Evolutionary conservation across 1,140 invertebrate species (phyloP), one percentile per base, ranked within the genome.

Genomic region (Drosophila azteca): DNA sequence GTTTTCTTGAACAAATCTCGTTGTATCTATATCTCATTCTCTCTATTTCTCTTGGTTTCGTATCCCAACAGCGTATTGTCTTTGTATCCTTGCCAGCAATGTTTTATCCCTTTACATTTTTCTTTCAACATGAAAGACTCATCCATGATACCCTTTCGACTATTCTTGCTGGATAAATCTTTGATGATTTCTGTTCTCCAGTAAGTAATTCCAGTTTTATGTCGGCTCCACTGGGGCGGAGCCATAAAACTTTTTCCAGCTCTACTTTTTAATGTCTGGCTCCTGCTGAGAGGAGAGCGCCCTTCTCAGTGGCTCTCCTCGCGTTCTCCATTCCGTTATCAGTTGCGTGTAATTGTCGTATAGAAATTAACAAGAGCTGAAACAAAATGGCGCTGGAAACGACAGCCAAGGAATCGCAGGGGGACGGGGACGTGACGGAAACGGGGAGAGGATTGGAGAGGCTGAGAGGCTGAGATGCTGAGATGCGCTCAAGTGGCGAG

Each of bases 331-430:
- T 20, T 53, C 31, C 52, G 55, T 88, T 88, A 88, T 88, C 83
- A 88, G 84, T 73, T 83, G 84, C 61, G 79, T 88, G 84, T 88
- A 88, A 88, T 88, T 88, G 83, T 80, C 48, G 70, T 63, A 69
- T 54, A 72, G 84, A 89, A 88, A 89, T 88, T 88, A 88, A 88
- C 72, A 69, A 70, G 67, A 46, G 45, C 53, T 29, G 15, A 20
- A 24, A 57, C 58, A 83, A 70, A 83, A 88, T 89, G 83, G 71
- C 84, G 65, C 67, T 88, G 76, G 67, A 66, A 81, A 78, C 77
- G 79, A 72, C 51, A 48, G 39, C 31, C 60, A 22, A 44, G 31
- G 31, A 31, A 50, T 11, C 22, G 41, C 15, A 15, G 9, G 22
- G 41, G 44, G 9, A 35, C 35, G 50, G 49, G 43, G 17, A 20